phyloP scores from a whole-genome alignment of 2,888 invertebrate species.

The Eupeodes latifasciatus region DNA sequence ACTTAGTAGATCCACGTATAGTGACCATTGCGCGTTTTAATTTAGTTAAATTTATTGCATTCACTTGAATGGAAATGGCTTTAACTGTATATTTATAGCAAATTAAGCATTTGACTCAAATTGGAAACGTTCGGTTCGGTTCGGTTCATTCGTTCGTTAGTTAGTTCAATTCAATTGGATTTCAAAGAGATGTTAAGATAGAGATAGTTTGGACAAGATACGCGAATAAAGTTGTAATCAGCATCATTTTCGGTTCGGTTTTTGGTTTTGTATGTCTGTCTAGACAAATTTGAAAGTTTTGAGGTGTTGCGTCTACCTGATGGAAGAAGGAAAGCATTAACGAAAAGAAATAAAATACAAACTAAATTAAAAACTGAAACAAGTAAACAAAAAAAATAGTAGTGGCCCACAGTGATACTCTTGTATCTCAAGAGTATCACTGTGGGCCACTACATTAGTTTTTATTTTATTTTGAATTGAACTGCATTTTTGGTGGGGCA shows the following conservation, averaged over 20 bases:
- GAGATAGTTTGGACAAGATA: constrained; percentile 65
- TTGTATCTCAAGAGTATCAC: too few relatives aligned
- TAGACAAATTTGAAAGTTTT: constrained; percentile 76
- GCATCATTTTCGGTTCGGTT: constrained; percentile 25
- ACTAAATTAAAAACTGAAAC: not conserved
- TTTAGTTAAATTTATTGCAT: constrained; percentile 66
- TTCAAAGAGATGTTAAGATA: constrained; percentile 32
- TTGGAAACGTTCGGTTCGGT: constrained; percentile 26
- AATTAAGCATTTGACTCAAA: constrained; percentile 69
- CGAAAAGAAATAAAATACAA: constrained; percentile 10
- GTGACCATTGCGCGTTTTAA: constrained; percentile 43
- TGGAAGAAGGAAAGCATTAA: constrained; percentile 48
- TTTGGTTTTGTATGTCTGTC: constrained; percentile 46
- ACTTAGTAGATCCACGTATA: too few relatives aligned
- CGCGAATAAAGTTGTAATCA: constrained; percentile 73
- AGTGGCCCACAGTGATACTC: constrained; percentile 60
- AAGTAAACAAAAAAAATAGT: constrained; percentile 1
- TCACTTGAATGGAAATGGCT: constrained; percentile 59
- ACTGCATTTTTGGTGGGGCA: constrained; percentile 21
- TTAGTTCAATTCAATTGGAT: constrained; percentile 22
- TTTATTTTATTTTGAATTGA: not conserved
- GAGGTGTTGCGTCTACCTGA: constrained; percentile 70
- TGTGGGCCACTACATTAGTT: constrained; percentile 46
- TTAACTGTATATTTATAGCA: constrained; percentile 73
- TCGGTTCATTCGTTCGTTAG: too few relatives aligned